A percentile compares a stretch with the other conserved stretches of the same genome.
Conservation (phyloP, 2,888 invertebrate genomes). For the Leucozona laternaria region DNA sequence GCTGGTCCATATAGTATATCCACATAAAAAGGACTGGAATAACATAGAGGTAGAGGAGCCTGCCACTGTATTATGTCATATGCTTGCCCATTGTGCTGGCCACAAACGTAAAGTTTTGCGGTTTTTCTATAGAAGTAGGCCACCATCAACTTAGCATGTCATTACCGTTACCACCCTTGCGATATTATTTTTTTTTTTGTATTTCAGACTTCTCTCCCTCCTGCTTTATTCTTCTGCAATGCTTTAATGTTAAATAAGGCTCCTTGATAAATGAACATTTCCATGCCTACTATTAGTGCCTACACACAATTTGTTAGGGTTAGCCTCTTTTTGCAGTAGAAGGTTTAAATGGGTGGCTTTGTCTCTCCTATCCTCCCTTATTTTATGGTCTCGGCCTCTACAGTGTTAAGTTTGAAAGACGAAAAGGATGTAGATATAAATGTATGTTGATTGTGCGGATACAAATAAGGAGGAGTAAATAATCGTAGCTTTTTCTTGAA, state of each 20-base stretch:
- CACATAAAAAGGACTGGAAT: background rate
- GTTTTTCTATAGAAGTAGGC: conserved; percentile 29
- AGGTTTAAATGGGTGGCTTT: conserved; percentile 13
- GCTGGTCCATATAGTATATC: background rate
- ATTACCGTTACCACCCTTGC: conserved; percentile 21
- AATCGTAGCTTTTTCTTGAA: conserved; percentile 23
- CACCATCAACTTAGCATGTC: conserved; percentile 15
- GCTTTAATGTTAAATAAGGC: conserved; percentile 24
- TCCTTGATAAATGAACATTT: conserved; percentile 37
- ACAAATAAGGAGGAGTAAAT: conserved; percentile 16
- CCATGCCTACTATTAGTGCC: conserved; percentile 14
- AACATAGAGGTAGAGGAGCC: background rate
- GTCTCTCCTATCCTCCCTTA: background rate
- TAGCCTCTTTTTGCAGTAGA: conserved; percentile 24
- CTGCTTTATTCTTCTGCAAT: background rate
- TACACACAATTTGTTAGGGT: conserved; percentile 33
- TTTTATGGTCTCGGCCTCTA: conserved; percentile 16
- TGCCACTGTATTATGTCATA: conserved; percentile 6
- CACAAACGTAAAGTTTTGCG: conserved; percentile 30
- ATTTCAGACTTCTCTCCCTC: no score
- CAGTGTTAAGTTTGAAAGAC: conserved; percentile 6
- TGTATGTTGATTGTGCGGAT: background rate
- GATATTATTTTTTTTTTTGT: background rate
- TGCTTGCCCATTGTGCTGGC: conserved; percentile 28
- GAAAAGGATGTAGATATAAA: background rate